Evolutionary conservation across 2,888 invertebrate species (phyloP).

Genomic region (Sarcophaga carnaria): DNA sequence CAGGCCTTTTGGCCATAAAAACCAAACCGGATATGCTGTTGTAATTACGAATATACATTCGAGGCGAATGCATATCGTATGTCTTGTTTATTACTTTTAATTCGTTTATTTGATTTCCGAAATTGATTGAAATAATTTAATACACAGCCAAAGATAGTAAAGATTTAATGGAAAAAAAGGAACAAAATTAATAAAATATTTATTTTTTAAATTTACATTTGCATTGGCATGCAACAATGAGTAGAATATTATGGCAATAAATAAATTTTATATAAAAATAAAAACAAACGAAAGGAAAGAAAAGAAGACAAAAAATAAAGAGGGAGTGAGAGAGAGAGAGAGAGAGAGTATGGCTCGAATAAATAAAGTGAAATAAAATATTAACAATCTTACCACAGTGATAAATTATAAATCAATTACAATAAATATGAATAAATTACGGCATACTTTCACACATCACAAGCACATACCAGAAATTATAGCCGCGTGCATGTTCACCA

Average conservation of each 20-base stretch:
- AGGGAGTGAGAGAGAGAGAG: too few relatives aligned
- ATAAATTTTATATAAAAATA: not conserved
- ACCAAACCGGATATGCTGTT: too few relatives aligned
- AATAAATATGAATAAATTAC: constrained; percentile 13
- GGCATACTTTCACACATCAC: not conserved
- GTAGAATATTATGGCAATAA: constrained; percentile 43
- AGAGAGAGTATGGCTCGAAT: not conserved
- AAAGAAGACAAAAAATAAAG: too few relatives aligned
- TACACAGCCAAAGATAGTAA: too few relatives aligned
- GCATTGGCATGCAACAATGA: constrained; percentile 5
- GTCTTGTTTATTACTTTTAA: too few relatives aligned
- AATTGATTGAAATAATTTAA: too few relatives aligned
- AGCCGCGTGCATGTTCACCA: not conserved
- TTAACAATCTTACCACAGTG: constrained; percentile 33
- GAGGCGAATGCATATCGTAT: too few relatives aligned
- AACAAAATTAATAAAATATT: constrained; percentile 43
- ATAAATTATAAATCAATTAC: constrained; percentile 63
- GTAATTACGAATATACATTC: too few relatives aligned
- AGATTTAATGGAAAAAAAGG: too few relatives aligned
- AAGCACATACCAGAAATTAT: not conserved
- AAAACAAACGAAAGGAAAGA: not conserved
- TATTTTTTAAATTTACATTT: constrained; percentile 20
- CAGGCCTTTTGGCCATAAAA: too few relatives aligned
- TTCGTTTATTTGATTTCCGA: too few relatives aligned
- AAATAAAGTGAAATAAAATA: constrained; percentile 27